phyloP scores from a whole-genome alignment of 2,113 vertebrate species.

The Regulus satrapa region DNA sequence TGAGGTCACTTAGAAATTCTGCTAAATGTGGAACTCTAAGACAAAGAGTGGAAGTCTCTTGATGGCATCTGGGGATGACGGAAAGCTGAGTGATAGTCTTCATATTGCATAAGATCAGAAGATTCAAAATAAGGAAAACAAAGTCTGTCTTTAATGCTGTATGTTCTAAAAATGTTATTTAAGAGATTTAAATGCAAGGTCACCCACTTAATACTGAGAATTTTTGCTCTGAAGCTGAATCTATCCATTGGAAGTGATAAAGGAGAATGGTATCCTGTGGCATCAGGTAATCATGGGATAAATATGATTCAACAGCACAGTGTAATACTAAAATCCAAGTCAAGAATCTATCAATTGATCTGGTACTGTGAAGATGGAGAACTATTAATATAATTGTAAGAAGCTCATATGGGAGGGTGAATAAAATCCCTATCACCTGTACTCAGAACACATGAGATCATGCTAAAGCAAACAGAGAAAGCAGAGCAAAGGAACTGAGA shows the following conservation, averaged over 20 bases:
- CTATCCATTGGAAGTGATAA: neutral
- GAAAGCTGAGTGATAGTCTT: neutral
- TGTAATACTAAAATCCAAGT: neutral
- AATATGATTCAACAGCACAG: neutral
- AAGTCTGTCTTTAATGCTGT: neutral
- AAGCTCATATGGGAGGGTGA: neutral
- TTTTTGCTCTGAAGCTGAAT: neutral
- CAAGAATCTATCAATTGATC: neutral
- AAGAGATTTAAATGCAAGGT: neutral
- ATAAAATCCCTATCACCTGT: neutral
- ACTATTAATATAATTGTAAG: neutral
- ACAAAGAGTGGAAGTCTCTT: neutral
- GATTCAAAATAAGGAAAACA: neutral
- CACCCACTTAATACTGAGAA: neutral
- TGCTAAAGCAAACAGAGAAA: neutral
- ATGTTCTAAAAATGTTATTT: neutral
- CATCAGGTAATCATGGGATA: neutral
- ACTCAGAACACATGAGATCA: neutral
- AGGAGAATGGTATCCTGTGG: neutral
- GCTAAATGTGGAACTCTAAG: neutral
- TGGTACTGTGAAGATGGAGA: neutral
- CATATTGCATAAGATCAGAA: neutral
- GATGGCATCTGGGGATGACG: rapidly evolving
- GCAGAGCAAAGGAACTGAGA: neutral
- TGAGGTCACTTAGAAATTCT: neutral